Percentiles rank a stretch among this genome's conserved stretches.
These are phyloP conservation scores for Helarctos malayanus DNA, from an alignment of 2,797 vertebrate species.

Conservation along the genomic window DNA sequence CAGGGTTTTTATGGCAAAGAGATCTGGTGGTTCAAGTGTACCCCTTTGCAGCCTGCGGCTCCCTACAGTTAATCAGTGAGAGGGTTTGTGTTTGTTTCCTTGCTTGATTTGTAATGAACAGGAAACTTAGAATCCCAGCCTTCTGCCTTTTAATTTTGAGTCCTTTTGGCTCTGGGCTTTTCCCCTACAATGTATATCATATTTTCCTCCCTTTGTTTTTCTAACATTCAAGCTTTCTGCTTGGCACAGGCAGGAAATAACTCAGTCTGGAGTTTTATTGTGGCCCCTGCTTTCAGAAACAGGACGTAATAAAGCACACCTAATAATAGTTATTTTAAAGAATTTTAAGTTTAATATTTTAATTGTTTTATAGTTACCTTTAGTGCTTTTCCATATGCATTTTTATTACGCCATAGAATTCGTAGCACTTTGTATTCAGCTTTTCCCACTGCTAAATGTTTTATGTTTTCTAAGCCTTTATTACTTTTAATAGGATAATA, in stretches of 20 bases:
- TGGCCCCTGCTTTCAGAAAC: conserved; percentile 22
- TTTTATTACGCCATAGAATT: conserved; percentile 64
- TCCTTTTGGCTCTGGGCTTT: neutral
- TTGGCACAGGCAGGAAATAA: conserved; percentile 52
- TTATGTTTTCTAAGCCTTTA: conserved; percentile 52
- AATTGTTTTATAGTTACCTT: conserved; percentile 49
- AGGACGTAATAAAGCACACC: neutral
- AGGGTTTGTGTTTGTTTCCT: conserved; percentile 29
- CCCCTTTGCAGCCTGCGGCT: neutral
- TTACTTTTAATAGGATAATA: conserved; percentile 51
- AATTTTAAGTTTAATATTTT: conserved; percentile 60
- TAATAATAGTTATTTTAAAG: conserved; percentile 35
- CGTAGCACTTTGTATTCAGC: conserved; percentile 32
- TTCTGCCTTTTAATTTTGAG: conserved; percentile 53
- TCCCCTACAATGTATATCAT: neutral
- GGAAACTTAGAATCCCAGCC: neutral
- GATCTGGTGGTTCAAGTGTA: neutral
- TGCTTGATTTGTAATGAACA: conserved; percentile 43
- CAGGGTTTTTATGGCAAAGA: neutral
- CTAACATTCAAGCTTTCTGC: neutral
- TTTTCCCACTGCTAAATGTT: conserved; percentile 53
- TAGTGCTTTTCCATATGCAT: conserved; percentile 3
- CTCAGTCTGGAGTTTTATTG: neutral
- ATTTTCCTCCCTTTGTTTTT: conserved; percentile 18
- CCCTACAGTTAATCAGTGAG: conserved; percentile 62